Percentiles rank a stretch among this genome's conserved stretches.
phyloP scores from a whole-genome alignment of 30 jellyfish, hydroid and myxozoan genomes.

The Sanderia malayensis region DNA sequence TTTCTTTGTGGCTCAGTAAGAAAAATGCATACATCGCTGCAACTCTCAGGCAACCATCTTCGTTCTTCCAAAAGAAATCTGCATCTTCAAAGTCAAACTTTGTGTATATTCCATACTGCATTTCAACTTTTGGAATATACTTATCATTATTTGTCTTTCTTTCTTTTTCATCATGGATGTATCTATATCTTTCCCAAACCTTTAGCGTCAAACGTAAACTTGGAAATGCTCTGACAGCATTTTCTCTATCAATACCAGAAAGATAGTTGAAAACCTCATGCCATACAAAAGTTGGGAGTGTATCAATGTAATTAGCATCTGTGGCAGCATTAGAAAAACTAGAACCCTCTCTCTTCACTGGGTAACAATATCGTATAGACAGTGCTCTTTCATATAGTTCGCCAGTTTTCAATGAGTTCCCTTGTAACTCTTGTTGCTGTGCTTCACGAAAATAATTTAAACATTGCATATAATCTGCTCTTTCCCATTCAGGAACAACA shows the following conservation, averaged over 20 bases:
- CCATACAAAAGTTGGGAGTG: conserved; percentile 61
- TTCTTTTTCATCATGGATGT: neutral
- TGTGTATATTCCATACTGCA: conserved; percentile 36
- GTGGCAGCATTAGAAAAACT: no score
- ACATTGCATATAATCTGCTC: no score
- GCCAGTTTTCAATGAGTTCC: no score
- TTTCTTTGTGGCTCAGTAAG: conserved; percentile 42
- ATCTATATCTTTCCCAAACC: conserved; percentile 26
- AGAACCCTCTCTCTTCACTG: no score
- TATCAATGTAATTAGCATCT: no score
- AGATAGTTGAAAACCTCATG: conserved; percentile 26
- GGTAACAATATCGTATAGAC: no score
- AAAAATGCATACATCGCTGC: conserved; percentile 71
- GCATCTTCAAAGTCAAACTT: conserved; percentile 27
- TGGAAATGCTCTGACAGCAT: conserved; percentile 37
- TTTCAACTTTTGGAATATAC: conserved; percentile 34
- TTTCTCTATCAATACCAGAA: conserved; percentile 22
- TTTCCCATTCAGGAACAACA: no score
- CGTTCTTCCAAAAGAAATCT: conserved; percentile 32
- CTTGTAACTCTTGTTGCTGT: no score
- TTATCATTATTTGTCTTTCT: neutral
- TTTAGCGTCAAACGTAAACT: neutral
- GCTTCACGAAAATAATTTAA: no score
- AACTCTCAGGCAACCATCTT: conserved; percentile 56
- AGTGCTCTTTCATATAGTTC: no score